Base-by-base conservation (phyloP, 1,140 invertebrate genomes). In the Myzus persicae region DNA sequence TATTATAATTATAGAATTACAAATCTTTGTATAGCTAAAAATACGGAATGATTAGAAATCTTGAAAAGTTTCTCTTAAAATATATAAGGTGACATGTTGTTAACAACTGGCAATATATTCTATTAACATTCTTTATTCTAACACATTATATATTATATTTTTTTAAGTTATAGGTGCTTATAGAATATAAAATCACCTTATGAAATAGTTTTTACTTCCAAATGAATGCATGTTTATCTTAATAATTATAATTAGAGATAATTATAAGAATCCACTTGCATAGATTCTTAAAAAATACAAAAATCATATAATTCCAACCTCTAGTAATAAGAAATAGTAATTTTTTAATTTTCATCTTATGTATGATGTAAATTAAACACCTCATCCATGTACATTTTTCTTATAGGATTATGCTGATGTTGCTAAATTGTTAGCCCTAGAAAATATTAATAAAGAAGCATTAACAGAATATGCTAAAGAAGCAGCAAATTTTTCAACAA, bases 401-500 rank as follows among this genome's bases (percentile, higher is more conserved):
- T 38, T 54, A 26, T 94, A 99, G 97, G 99, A 99, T 96, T 97
- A 97, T 95, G 96, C 97, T 24, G 99, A 99, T 95, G 99, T 99
- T 1, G 97, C 97, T 22, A 97, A 97, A 89, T 95, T 99, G 20
- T 95, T 99, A 14, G 96, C 97, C 4, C 96, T 97, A 20, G 97
- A 98, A 82, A 99, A 99, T 95, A 98, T 99, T 1, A 97, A 99
- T 95, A 97, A 98, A 48, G 97, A 98, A 88, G 97, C 97, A 26
- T 95, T 99, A 59, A 97, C 98, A 96, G 96, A 97, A n/a, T 99
- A 99, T 95, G 99, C 99, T 0, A 96, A 97, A 90, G 98, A 99
- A 95, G 99, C 99, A 0, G 99, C 99, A 1, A 97, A 99, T 95
- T 99, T 99, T 96, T 98, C 98, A 11, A 99, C 99, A 0, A 97